Percentiles rank a stretch among this genome's conserved stretches.
These are phyloP conservation scores for Paratilapia polleni DNA, from an alignment of 2,113 vertebrate genomes.

Conservation along the genomic window DNA sequence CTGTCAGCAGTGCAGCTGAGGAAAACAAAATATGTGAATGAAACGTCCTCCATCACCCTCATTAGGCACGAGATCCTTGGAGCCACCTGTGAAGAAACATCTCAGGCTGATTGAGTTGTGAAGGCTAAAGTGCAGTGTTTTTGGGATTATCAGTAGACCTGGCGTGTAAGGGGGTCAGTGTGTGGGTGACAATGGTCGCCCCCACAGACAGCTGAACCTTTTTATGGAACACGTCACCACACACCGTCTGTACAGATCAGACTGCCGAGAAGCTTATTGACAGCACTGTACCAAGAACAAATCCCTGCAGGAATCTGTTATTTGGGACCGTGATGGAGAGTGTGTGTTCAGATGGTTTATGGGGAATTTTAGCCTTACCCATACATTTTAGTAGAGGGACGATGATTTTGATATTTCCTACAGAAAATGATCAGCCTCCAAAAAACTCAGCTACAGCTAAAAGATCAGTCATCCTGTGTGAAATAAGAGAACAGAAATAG, in stretches of 20 bases:
- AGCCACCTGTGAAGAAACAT: conserved; percentile 57
- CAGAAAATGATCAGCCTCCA: too few relatives aligned
- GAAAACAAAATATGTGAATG: background rate
- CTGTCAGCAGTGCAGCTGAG: background rate
- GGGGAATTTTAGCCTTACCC: background rate
- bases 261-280: background rate
- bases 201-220: conserved; percentile 68
- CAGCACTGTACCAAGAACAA: background rate
- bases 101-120: conserved; percentile 40
- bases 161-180: conserved; percentile 51
- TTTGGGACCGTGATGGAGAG: background rate
- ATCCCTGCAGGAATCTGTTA: background rate
- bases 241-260: conserved; percentile 24
- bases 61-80: conserved; percentile 11
- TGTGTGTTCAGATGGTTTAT: background rate
- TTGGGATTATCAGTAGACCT: conserved; percentile 68
- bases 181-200: conserved; percentile 42
- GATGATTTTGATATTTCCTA: background rate
- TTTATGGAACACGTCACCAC: conserved; percentile 55
- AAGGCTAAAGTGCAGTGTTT: conserved; percentile 38
- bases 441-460: too few relatives aligned
- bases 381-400: background rate
- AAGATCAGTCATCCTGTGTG: too few relatives aligned
- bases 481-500: too few relatives aligned
- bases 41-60: conserved; percentile 3